Base-by-base conservation (phyloP, 2,113 vertebrate genomes). In the Nerophis ophidion region DNA sequence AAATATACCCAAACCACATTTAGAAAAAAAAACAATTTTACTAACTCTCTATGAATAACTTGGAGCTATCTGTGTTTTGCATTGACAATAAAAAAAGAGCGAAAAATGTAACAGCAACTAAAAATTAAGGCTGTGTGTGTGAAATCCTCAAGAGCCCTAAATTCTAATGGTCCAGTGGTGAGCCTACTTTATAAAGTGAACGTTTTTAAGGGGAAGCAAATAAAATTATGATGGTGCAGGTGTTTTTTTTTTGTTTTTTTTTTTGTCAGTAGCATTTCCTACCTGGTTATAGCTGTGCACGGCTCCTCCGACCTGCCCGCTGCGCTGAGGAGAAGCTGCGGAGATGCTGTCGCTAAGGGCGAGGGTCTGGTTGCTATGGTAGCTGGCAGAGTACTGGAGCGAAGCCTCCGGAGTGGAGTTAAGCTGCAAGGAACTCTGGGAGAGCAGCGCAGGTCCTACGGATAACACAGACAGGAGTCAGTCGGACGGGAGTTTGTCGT, bases 361-460 rank as follows among this genome's bases (percentile, higher is more conserved):
- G 49, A 96, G 91, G 87, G 96, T 94, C 92, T 98, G 96, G 93
- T 96, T 97, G 92, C 95, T 97, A 90, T 98, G 96, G 92, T 98
- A 98, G 93, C 94, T 94, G 86, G 94, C 92, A 19, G 96, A 94
- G 91, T 94, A 98, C 92, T 98, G 96, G 88, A 98, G 96, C 81
- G 94, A 95, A 81, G 93, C 93, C 91, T 98, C 95, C 61, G 94
- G 93, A 89, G 95, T 97, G 91, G 95, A 93, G 91, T 91, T 95
- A 89, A 98, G 94, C 90, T 98, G 97, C 89, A 98, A 94, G 57
- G 95, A 88, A 87, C 95, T 97, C 94, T 99, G 97, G 89, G 95
- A 97, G 77, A 98, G 94, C 72, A 96, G 92, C 85, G 92, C 92
- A 72, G 96, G 95, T 85, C 95, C 97, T 99, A 91, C 85, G 67